Percentiles rank a stretch among this genome's conserved stretches.
These are phyloP conservation scores for Melanotaenia nigrans DNA, from an alignment of 2,797 vertebrate species.

Conservation along the genomic window DNA sequence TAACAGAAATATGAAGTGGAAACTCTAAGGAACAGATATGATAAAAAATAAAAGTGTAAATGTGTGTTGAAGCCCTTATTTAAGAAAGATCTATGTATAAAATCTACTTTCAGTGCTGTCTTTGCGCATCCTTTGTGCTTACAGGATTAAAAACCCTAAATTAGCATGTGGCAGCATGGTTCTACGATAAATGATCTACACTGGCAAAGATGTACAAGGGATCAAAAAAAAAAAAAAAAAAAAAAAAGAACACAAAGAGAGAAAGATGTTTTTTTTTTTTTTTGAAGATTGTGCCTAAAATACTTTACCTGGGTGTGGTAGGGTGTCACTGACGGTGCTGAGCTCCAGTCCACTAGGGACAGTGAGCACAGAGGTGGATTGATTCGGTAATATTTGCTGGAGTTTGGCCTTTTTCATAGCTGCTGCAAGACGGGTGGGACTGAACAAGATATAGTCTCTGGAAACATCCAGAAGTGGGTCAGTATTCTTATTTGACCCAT, in stretches of 20 bases:
- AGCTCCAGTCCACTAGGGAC: slow-evolving; percentile 86
- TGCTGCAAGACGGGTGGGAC: slow-evolving; percentile 72
- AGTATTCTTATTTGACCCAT: background rate
- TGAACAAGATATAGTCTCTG: slow-evolving; percentile 84
- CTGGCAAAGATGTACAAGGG: background rate
- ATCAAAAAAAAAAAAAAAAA: background rate
- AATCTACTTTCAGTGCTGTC: background rate
- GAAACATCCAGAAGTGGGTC: slow-evolving; percentile 42
- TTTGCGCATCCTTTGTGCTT: background rate
- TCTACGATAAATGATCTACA: background rate
- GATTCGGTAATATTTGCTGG: slow-evolving; percentile 56
- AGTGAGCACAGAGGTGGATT: slow-evolving; percentile 83
- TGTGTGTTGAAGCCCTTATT: background rate
- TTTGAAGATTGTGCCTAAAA: background rate
- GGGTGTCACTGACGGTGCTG: slow-evolving; percentile 64
- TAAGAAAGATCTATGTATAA: background rate
- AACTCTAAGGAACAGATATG: background rate
- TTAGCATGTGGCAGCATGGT: background rate
- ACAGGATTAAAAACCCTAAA: background rate
- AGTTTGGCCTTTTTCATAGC: slow-evolving; percentile 63
- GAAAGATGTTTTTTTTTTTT: background rate
- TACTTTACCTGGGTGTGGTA: slow-evolving; percentile 66
- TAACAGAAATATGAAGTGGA: background rate
- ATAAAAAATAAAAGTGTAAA: background rate
- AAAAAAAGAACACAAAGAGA: background rate